A percentile compares a stretch with the other conserved stretches of the same genome.
Evolutionary conservation across 1,140 invertebrate genomes (phyloP).

Genomic region (Brachionus paranguensis): DNA sequence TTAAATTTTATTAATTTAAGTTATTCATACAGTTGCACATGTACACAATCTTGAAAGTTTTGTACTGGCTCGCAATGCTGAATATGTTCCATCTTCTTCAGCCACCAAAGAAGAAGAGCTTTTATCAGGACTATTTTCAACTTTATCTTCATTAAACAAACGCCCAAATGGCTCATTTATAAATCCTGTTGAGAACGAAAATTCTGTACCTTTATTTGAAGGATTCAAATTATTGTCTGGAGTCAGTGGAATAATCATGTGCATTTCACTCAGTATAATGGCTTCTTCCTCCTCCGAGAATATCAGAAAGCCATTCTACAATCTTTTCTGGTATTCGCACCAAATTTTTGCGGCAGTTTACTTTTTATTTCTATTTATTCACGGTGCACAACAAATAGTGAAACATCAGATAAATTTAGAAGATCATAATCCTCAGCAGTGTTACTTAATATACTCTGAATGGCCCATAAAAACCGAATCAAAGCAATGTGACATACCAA

Average conservation of each 20-base stretch:
- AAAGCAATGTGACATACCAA: background rate
- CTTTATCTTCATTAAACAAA: background rate
- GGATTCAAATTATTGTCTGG: conserved; percentile 48
- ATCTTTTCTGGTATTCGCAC: conserved; percentile 55
- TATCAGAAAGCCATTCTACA: conserved; percentile 53
- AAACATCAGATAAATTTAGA: conserved; percentile 14
- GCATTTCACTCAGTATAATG: conserved; percentile 50
- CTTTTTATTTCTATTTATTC: background rate
- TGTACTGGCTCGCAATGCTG: background rate
- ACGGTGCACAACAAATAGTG: conserved; percentile 7
- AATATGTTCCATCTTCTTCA: background rate
- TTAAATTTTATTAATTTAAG: background rate
- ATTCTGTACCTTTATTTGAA: background rate
- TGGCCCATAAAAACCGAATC: conserved; percentile 10
- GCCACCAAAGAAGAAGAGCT: background rate
- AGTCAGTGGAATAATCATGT: conserved; percentile 49
- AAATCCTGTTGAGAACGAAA: background rate
- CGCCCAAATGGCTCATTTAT: background rate
- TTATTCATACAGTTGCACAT: conserved; percentile 13
- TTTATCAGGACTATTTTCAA: conserved; percentile 18
- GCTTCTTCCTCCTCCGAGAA: conserved; percentile 52
- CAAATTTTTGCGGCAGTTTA: conserved; percentile 42
- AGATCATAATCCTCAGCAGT: conserved; percentile 30
- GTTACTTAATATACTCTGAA: background rate
- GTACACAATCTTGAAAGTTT: conserved; percentile 17